A percentile compares a stretch with the other conserved stretches of the same genome.
phyloP scores from a whole-genome alignment of 2,888 invertebrate species.

The Hypomecis punctinalis region DNA sequence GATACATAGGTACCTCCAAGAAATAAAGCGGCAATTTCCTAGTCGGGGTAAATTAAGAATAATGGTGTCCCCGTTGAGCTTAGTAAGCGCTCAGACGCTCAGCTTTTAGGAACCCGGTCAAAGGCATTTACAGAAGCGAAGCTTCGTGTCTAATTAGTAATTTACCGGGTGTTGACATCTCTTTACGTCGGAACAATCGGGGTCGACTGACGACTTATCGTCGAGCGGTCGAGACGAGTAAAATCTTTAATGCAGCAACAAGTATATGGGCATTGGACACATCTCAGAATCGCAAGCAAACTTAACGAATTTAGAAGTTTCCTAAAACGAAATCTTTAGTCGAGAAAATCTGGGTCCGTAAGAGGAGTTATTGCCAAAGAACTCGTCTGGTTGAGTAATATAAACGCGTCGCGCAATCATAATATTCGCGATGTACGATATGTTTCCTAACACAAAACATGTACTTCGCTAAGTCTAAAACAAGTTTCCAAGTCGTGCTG shows the following conservation, averaged over 20 bases:
- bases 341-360: too few species aligned
- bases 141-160: constrained; percentile 53
- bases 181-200: constrained; percentile 28
- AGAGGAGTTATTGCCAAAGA: too few species aligned
- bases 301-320: too few species aligned
- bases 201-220: constrained; percentile 5
- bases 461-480: constrained; percentile 10
- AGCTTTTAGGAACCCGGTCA: constrained; percentile 44
- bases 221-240: constrained; percentile 12
- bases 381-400: too few species aligned
- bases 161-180: constrained; percentile 56
- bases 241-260: not conserved
- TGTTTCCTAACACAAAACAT: constrained; percentile 4
- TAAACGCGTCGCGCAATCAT: constrained; percentile 10
- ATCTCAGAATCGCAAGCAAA: too few species aligned
- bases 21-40: constrained; percentile 36
- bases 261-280: not conserved
- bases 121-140: constrained; percentile 40
- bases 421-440: constrained; percentile 2
- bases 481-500: constrained; percentile 9
- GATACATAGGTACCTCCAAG: constrained; percentile 15
- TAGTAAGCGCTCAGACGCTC: constrained; percentile 34
- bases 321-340: too few species aligned
- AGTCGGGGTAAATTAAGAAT: constrained; percentile 45
- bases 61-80: constrained; percentile 41